A percentile compares a stretch with the other conserved stretches of the same genome.
Evolutionary conservation across 1,140 invertebrate genomes (phyloP).

Genomic region (Epicauta chinensis): DNA sequence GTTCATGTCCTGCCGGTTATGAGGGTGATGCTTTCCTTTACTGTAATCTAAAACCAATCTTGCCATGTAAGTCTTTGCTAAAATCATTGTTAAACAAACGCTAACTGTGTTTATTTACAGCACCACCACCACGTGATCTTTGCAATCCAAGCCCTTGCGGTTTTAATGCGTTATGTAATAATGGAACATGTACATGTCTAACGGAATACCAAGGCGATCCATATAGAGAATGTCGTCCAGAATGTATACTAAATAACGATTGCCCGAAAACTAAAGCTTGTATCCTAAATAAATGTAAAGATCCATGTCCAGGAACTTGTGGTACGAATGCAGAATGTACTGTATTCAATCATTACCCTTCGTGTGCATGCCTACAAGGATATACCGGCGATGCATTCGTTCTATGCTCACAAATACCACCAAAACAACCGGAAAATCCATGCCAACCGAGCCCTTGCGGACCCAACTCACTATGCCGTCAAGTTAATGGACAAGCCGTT

Average conservation of each 20-base stretch:
- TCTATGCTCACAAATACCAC: conserved; percentile 44
- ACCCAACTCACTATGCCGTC: conserved; percentile 66
- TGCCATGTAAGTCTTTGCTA: conserved; percentile 29
- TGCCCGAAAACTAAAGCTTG: conserved; percentile 61
- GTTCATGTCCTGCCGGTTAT: conserved; percentile 53
- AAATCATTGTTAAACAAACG: too few relatives aligned
- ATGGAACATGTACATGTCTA: conserved; percentile 57
- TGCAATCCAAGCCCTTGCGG: conserved; percentile 61
- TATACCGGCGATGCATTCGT: conserved; percentile 64
- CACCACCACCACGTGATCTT: conserved; percentile 41
- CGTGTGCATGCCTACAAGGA: conserved; percentile 61
- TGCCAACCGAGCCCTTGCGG: conserved; percentile 72
- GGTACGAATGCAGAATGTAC: conserved; percentile 63
- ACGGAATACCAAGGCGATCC: conserved; percentile 63
- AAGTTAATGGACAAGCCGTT: conserved; percentile 62
- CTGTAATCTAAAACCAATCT: conserved; percentile 48
- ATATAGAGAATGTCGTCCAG: conserved; percentile 60
- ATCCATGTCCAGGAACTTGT: conserved; percentile 70
- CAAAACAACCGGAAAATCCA: conserved; percentile 45
- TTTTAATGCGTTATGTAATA: conserved; percentile 47
- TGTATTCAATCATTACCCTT: conserved; percentile 63
- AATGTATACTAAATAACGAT: conserved; percentile 61
- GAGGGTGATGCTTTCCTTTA: conserved; percentile 60
- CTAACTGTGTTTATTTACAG: conserved; percentile 17
- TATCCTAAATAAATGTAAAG: conserved; percentile 60